Evolutionary conservation across 1,140 invertebrate genomes (phyloP).

Genomic region (Gryon sp.): DNA sequence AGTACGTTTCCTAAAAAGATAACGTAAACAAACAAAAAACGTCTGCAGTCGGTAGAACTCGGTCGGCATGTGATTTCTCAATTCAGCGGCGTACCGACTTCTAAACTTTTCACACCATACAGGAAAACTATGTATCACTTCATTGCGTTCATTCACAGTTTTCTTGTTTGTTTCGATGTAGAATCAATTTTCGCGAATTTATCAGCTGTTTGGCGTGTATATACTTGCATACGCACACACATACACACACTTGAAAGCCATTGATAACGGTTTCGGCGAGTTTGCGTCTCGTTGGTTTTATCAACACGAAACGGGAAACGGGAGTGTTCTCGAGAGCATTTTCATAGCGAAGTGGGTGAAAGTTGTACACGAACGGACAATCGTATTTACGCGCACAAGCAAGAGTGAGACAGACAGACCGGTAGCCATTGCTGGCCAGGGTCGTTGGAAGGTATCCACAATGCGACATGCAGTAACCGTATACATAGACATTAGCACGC

Average conservation of each 20-base stretch:
- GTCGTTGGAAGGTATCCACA: constrained; percentile 63
- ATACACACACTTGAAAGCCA: constrained; percentile 7
- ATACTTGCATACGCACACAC: background rate
- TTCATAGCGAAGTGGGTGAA: constrained; percentile 67
- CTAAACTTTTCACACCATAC: constrained; percentile 39
- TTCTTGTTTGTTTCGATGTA: background rate
- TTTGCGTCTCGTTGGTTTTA: constrained; percentile 46
- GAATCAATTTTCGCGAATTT: constrained; percentile 26
- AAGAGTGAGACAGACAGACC: constrained; percentile 61
- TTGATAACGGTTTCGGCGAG: constrained; percentile 47
- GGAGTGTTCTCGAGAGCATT: constrained; percentile 64
- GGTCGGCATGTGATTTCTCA: constrained; percentile 15
- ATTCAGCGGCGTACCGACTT: constrained; percentile 12
- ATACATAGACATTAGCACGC: constrained; percentile 58
- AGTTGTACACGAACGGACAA: constrained; percentile 54
- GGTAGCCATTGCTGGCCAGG: constrained; percentile 67
- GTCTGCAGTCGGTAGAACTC: constrained; percentile 1
- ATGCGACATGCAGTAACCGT: constrained; percentile 57
- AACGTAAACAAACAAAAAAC: constrained; percentile 29
- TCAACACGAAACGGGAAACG: constrained; percentile 58
- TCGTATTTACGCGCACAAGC: constrained; percentile 2
- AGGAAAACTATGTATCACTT: no score
- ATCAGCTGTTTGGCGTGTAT: no score
- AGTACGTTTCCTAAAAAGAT: constrained; percentile 2
- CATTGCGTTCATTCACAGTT: no score